Conservation (phyloP, 2,113 vertebrate species). For the Neotoma lepida region DNA sequence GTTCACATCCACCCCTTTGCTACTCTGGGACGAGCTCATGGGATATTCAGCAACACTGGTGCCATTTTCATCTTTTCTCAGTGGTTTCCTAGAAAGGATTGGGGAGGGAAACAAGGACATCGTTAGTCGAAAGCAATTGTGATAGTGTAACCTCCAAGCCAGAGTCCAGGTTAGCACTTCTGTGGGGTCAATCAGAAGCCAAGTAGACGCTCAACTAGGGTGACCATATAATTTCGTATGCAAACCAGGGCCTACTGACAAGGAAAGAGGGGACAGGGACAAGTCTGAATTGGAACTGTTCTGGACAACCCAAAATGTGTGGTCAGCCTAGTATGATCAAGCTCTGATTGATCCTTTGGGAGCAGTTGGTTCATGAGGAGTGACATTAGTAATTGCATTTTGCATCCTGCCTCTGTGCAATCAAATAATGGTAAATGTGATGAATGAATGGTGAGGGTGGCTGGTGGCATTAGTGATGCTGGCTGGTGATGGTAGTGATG, state of each 20-base stretch:
- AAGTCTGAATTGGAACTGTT: background rate
- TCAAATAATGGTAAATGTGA: background rate
- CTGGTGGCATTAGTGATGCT: fast-evolving
- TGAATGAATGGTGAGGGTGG: background rate
- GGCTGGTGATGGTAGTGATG: no score
- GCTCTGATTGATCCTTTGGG: background rate
- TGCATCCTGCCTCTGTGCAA: background rate
- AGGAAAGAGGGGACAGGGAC: background rate
- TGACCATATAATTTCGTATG: background rate
- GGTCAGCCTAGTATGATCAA: background rate
- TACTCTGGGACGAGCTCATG: slow-evolving; percentile 96
- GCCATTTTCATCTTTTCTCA: slow-evolving; percentile 97
- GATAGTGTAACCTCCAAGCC: fast-evolving
- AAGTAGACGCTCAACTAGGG: background rate
- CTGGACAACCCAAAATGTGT: fast-evolving
- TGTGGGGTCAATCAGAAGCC: background rate
- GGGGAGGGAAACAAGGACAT: background rate
- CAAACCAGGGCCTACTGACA: background rate
- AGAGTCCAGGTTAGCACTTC: background rate
- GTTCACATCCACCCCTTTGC: slow-evolving; percentile 92
- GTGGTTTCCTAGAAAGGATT: slow-evolving; percentile 92
- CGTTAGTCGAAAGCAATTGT: background rate
- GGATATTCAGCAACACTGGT: slow-evolving; percentile 95
- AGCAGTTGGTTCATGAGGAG: background rate
- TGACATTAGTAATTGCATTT: background rate